A percentile compares a stretch with the other conserved stretches of the same genome.
Evolutionary conservation across 2,113 vertebrate species (phyloP).

Genomic region (Notechis scutatus): DNA sequence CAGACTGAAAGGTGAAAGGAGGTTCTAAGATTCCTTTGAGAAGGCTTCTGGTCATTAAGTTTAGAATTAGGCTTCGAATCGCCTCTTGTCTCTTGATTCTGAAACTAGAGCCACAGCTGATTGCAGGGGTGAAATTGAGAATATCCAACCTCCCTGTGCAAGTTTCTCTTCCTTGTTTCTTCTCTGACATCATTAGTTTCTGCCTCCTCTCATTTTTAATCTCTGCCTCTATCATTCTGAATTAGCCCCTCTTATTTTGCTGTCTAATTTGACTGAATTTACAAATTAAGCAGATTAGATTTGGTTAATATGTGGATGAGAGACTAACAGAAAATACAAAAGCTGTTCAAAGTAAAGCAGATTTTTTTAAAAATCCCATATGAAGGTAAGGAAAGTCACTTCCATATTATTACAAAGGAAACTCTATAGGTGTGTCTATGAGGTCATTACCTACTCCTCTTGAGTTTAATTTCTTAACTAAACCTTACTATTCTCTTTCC

Average conservation of each 20-base stretch:
- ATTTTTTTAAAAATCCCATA: background rate
- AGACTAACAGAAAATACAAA: background rate
- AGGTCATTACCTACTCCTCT: background rate
- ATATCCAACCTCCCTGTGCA: background rate
- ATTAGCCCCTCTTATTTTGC: background rate
- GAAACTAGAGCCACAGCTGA: background rate
- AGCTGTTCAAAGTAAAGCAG: background rate
- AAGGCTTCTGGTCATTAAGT: background rate
- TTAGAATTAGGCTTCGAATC: background rate
- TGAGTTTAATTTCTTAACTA: background rate
- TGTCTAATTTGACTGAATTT: background rate
- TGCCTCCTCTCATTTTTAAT: background rate
- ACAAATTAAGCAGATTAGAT: background rate
- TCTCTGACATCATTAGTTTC: background rate
- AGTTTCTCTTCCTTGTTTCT: background rate
- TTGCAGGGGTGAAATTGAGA: background rate
- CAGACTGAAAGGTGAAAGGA: background rate
- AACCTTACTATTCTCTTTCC: background rate
- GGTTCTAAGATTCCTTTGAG: background rate
- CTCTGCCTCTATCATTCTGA: background rate
- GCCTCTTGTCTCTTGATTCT: background rate
- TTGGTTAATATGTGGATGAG: background rate
- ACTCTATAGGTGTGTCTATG: background rate
- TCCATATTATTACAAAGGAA: background rate
- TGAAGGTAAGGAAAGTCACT: background rate